Evolutionary conservation across 2,888 invertebrate species (phyloP), one percentile per base, ranked within the genome.

Genomic region (Scrobipalpa costella): DNA sequence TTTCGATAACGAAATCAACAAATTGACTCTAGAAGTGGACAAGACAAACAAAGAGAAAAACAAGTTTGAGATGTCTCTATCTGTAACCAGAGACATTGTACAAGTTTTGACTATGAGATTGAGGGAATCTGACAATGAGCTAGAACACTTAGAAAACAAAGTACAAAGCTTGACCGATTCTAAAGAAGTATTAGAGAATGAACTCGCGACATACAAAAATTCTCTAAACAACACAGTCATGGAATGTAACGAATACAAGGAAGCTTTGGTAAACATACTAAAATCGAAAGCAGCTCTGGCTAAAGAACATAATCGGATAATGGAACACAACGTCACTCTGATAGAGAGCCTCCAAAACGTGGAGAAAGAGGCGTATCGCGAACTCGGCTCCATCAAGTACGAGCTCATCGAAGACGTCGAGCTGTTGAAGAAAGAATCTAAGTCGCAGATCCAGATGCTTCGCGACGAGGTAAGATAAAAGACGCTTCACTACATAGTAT

Each of bases 1-100:
- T 69, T 88, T 84, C 67, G 90, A 92, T 79, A 90, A 89, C 71
- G 80, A 87, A 72, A 84, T 84, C 27, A 88, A 86, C 68, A 88
- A 84, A 72, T 78, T 90, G 13, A 88, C 87, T 52, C 80, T 83
- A 33, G 86, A 92, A 70, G 75, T 92, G 21, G 90, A 91, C 59
- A 87, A 84, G 69, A 78, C 86, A 34, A 72, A 75, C 8, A 91
- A 85, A 68, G 93, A 94, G 66, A 93, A 93, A 68, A 89, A 86
- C 64, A 88, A 92, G 63, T 94, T 92, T 76, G 90, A 93, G 79
- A 85, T 93, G 73, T 93, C 93, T n/a, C 81, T 94, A n/a, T 88
- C 85, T 36, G 92, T 93, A 15, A 93, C 92, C 0, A 89, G 92
- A 71, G 90, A 92, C 65, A 93, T 93, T 57, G 92, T 94, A 13